A percentile compares a stretch with the other conserved stretches of the same genome.
These are phyloP conservation scores for Atherinosoma microstoma DNA, from an alignment of 2,797 vertebrate genomes.

Conservation along the genomic window DNA sequence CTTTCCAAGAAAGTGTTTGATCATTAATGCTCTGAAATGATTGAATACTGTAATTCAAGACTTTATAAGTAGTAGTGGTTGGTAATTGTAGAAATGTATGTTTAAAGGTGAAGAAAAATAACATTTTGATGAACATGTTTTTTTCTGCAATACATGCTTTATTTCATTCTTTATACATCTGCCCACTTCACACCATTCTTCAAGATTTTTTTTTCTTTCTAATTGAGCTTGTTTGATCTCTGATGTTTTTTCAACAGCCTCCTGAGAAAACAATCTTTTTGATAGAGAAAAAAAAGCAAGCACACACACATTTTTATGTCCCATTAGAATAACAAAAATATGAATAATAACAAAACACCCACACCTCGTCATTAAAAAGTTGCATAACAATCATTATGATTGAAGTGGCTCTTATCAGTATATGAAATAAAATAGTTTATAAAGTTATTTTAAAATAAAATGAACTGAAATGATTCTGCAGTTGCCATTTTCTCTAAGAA, in stretches of 20 bases:
- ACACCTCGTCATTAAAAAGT: no score
- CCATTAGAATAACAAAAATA: not conserved
- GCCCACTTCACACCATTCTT: not conserved
- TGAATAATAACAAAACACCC: no score
- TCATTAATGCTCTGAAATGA: not conserved
- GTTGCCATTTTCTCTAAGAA: no score
- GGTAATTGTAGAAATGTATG: not conserved
- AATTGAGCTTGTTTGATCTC: not conserved
- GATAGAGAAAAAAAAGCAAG: no score
- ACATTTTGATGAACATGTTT: not conserved
- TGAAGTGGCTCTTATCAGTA: no score
- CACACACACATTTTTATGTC: not conserved
- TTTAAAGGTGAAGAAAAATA: not conserved
- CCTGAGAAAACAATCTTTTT: not conserved
- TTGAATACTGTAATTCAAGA: not conserved
- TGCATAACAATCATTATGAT: no score
- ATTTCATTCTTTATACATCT: not conserved
- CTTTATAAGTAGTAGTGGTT: not conserved
- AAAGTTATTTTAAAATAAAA: no score
- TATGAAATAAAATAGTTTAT: no score
- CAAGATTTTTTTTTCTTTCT: not conserved
- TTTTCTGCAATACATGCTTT: not conserved
- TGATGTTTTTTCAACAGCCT: not conserved
- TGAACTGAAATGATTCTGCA: no score
- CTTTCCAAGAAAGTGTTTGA: not conserved